These are phyloP conservation scores for Drosophila baimaii DNA, from an alignment of 1,140 invertebrate genomes.

Conservation along the genomic window DNA sequence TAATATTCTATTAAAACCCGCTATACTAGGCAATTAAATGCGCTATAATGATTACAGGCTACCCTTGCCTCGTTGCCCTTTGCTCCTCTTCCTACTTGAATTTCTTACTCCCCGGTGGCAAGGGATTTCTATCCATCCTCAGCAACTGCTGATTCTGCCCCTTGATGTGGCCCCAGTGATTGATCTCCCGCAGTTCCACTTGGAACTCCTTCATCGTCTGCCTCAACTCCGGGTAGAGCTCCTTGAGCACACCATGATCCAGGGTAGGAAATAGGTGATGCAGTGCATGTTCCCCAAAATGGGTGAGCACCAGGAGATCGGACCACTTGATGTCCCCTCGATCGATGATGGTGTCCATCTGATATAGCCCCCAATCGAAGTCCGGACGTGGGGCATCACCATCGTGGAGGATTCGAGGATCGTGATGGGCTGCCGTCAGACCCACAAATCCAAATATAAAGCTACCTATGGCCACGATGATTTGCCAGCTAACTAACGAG, in stretches of 20 bases:
- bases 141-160: constrained; percentile 89
- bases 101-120: constrained; percentile 81
- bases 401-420: constrained; percentile 92
- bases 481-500: constrained; percentile 86
- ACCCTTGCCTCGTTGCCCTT: not conserved
- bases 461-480: constrained; percentile 86
- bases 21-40: not conserved
- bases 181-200: constrained; percentile 85
- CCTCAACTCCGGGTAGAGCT: constrained; percentile 87
- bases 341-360: constrained; percentile 90
- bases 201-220: constrained; percentile 89
- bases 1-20: not conserved
- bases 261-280: constrained; percentile 93
- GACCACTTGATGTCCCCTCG: constrained; percentile 88
- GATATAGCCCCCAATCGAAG: constrained; percentile 91
- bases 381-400: constrained; percentile 87
- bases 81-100: constrained; percentile 13
- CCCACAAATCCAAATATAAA: constrained; percentile 88
- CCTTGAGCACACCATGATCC: constrained; percentile 89
- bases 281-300: constrained; percentile 91
- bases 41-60: not conserved
- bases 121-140: constrained; percentile 77
- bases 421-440: constrained; percentile 92
- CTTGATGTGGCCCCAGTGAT: constrained; percentile 87
- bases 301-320: constrained; percentile 88